These are phyloP conservation scores for Australoheros scitulus DNA, from an alignment of 2,113 vertebrate genomes.

Conservation along the genomic window DNA sequence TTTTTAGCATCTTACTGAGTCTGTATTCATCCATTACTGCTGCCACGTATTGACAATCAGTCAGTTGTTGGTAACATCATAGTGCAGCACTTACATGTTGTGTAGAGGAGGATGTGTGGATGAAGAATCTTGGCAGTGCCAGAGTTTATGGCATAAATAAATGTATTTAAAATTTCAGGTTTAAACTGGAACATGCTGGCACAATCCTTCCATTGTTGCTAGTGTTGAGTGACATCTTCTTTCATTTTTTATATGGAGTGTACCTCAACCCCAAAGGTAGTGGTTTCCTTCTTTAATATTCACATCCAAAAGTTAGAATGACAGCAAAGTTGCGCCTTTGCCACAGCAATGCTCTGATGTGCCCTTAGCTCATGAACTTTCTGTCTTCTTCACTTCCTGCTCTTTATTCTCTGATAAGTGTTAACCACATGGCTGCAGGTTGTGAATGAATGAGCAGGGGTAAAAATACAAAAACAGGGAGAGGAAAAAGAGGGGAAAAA, in stretches of 20 bases:
- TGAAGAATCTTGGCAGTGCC: no score
- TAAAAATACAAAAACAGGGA: neutral
- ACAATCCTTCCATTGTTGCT: neutral
- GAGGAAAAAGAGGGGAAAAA: neutral
- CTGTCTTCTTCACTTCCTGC: constrained; percentile 28
- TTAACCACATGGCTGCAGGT: constrained; percentile 54
- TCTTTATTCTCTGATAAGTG: neutral
- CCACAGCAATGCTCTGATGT: neutral
- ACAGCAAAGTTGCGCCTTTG: neutral
- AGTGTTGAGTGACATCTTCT: neutral
- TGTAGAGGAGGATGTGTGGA: no score
- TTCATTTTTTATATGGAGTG: neutral
- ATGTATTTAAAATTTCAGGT: neutral
- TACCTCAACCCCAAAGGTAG: neutral
- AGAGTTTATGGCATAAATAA: no score
- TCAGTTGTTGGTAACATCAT: no score
- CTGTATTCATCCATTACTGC: no score
- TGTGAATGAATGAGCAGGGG: constrained; percentile 60
- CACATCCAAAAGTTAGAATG: neutral
- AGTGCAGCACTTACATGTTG: no score
- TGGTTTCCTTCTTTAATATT: neutral
- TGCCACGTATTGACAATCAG: no score
- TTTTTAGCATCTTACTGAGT: no score
- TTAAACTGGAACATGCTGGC: neutral
- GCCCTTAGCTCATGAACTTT: constrained; percentile 6